Base-by-base conservation (phyloP, 2,113 vertebrate species). In the Tetrao urogallus region DNA sequence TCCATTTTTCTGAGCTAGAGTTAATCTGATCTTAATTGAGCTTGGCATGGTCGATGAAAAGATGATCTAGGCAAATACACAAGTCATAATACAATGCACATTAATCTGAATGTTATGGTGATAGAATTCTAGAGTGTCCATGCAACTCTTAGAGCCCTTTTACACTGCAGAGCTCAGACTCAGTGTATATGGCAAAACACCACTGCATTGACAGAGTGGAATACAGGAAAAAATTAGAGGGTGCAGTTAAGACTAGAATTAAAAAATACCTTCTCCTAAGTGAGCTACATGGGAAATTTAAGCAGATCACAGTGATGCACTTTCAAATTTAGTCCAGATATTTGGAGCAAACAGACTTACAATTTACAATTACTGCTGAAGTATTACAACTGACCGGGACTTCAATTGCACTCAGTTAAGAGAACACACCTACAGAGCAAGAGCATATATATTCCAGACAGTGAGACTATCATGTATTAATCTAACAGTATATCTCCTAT, bases 311-410 rank as follows among this genome's bases (percentile, higher is more conserved):
- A 70, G 61, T 65, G 63, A 84, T 17, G 21, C 7, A 76, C 60
- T 88, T n/a, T n/a, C 13, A 54, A 92, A 88, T 82, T 66, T 85
- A 64, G 79, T 82, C 58, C 80, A 77, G 70, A 52, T 79, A 79
- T 82, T 86, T 80, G 40, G 16, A 85, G 28, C 79, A 94, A 93
- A 85, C 28, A 92, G 56, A 28, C 58, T 87, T 82, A 60, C 27
- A 79, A 48, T 78, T 84, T 86, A 65, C 34, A 84, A n/a, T 84
- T 89, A 89, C 45, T 66, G 50, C 66, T 69, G 27, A 48, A n/a
- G n/a, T 57, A 57, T 71, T 83, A 60, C 52, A 84, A 79, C 40
- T 18, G 15, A 52, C n/a, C 43, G 10, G 18, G 58, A 50, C 40
- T 84, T 84, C 60, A 90, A 74, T 81, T 86, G 54, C 0, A 0